Percentiles rank a stretch among this genome's conserved stretches.
These are phyloP conservation scores for Palythoa caribaeorum DNA, from an alignment of 92 coral and sea anemone genomes.

Conservation along the genomic window DNA sequence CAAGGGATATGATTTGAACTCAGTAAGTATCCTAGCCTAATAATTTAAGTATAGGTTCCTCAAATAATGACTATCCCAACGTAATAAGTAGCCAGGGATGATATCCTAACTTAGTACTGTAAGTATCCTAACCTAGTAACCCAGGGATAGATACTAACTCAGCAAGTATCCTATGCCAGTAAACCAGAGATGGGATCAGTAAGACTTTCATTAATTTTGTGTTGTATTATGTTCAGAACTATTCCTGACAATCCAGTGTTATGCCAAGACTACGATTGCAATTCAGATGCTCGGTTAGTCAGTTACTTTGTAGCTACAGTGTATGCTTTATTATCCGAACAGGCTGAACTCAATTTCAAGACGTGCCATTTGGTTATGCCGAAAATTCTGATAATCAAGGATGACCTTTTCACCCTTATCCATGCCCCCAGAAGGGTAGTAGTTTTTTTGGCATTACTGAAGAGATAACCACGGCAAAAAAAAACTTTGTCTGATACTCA, in stretches of 20 bases:
- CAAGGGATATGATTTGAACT: too few species aligned
- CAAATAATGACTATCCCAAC: neutral
- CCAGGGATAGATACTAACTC: too few species aligned
- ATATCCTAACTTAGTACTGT: neutral
- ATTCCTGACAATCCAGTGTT: slow-evolving; percentile 91
- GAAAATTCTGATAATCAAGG: too few species aligned
- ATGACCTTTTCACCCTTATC: too few species aligned
- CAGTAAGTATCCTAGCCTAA: neutral
- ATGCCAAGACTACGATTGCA: slow-evolving; percentile 92
- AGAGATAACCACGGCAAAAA: too few species aligned
- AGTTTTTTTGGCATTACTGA: too few species aligned
- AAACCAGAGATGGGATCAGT: neutral
- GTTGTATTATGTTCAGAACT: slow-evolving; percentile 63
- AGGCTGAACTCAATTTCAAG: neutral
- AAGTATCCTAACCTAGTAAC: neutral
- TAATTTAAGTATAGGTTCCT: neutral
- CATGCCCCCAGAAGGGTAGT: too few species aligned
- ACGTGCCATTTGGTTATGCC: neutral
- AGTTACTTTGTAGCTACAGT: neutral
- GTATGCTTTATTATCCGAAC: neutral
- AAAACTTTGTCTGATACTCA: too few species aligned
- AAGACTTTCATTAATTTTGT: too few species aligned
- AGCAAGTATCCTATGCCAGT: neutral
- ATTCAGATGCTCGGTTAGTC: slow-evolving; percentile 79
- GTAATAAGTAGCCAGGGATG: too few species aligned